Base-by-base conservation (phyloP, 2,113 vertebrate species). In the Herpetotheres cachinnans region DNA sequence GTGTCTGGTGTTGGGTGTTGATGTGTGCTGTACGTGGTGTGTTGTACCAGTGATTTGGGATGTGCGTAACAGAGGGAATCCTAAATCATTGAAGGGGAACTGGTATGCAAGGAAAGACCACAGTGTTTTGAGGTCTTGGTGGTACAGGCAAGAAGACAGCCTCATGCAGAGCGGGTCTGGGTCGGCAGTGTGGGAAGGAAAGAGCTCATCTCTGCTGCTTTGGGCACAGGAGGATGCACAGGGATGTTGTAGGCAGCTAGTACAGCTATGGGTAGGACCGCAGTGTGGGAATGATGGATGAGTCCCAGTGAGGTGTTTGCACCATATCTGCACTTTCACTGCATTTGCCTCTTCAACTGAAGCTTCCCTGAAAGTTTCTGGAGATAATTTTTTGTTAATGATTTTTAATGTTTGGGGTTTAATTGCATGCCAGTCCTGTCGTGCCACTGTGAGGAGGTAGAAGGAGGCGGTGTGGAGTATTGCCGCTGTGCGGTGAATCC, bases 41-140 rank as follows among this genome's bases (percentile, higher is more conserved):
- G 52, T 54, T 61, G 59, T 70, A 32, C 38, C 1, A 12, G 71
- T 49, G 74, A 34, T 71, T 46, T 5, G 3, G 40, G 22, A 14
- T 3, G 5, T 16, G 38, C 50, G 26, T 38, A 58, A 50, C 50
- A 65, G 20, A 38, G 62, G 13, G 20, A 62, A 24, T 62, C 59
- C 18, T 50, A 65, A 82, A 62, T 65, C 58, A 47, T 7, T 74
- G 66, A 38, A 77, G 34, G 50, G 50, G 19, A 67, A 34, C 26
- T 30, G n/a, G 6, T 12, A 1, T 38, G 34, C 38, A 49, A 61
- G 79, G 56, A 38, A 49, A 32, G 25, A 30, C 56, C 2, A 1
- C 10, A n/a, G 34, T 0, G 0, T 80, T 89, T 82, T 0, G 2
- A 85, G 22, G 42, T 73, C 27, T 73, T 58, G 42, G 58, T 73